Conservation (phyloP, 2,113 vertebrate species). For the Bubo bubo region DNA sequence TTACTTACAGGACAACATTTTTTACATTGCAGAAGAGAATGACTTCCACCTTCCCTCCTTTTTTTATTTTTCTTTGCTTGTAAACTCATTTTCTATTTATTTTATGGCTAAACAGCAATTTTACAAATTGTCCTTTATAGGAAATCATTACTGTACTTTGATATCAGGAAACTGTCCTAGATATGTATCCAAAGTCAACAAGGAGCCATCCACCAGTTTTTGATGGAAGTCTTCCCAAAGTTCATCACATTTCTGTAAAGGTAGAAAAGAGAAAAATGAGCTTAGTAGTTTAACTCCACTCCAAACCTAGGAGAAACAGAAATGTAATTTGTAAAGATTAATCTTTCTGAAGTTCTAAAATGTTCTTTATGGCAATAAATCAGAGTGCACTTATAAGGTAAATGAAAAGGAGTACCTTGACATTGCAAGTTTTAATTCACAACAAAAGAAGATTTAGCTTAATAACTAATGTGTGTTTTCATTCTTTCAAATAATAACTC, state of each 20-base stretch:
- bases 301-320: neutral
- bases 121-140: neutral
- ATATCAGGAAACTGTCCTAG: constrained; percentile 95
- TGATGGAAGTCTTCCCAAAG: constrained; percentile 98
- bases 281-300: neutral
- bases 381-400: neutral
- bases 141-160: constrained; percentile 80
- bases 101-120: neutral
- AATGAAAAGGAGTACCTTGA: neutral
- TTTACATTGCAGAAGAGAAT: neutral
- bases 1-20: neutral
- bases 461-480: neutral
- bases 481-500: neutral
- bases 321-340: neutral
- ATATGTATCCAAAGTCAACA: constrained; percentile 92
- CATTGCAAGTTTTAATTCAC: neutral
- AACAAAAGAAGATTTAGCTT: neutral
- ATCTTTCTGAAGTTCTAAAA: neutral
- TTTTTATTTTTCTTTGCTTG: neutral
- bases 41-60: neutral
- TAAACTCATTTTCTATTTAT: neutral
- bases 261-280: neutral
- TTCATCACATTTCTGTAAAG: constrained; percentile 90
- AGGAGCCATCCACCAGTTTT: constrained; percentile 92
- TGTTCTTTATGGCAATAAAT: neutral